These are phyloP conservation scores for Neomonachus schauinslandi DNA, from an alignment of 2,113 vertebrate genomes.

Conservation along the genomic window DNA sequence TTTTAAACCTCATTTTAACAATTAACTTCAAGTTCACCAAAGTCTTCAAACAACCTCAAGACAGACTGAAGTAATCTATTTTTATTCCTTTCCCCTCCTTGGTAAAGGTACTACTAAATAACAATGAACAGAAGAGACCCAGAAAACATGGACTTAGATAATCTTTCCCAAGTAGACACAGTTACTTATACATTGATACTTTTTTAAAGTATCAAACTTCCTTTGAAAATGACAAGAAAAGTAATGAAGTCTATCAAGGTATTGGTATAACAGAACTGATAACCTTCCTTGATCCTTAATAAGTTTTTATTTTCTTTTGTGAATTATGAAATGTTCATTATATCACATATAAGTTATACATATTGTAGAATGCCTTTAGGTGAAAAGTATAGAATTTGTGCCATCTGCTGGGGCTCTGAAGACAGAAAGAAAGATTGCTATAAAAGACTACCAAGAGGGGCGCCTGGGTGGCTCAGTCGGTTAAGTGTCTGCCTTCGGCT, in stretches of 20 bases:
- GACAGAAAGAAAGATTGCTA: background rate
- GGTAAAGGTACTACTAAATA: conserved; percentile 12
- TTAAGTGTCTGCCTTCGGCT: no score
- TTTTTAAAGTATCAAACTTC: conserved; percentile 30
- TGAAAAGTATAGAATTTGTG: background rate
- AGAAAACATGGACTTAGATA: conserved; percentile 1
- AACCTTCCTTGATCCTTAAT: conserved; percentile 4
- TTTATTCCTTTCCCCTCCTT: background rate
- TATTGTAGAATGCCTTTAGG: background rate
- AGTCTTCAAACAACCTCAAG: background rate
- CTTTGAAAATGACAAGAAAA: background rate
- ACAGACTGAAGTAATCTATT: background rate
- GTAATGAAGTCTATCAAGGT: background rate
- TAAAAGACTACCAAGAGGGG: background rate
- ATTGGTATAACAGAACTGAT: background rate
- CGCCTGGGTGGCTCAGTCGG: no score
- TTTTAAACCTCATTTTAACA: conserved; percentile 50
- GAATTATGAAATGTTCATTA: conserved; percentile 31
- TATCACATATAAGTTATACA: background rate
- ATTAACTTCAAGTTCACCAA: conserved; percentile 42
- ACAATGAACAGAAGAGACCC: conserved; percentile 14
- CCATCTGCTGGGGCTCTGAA: background rate
- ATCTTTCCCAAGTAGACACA: conserved; percentile 30
- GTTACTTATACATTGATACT: background rate
- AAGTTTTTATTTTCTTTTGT: background rate